Conservation (phyloP, 2,888 invertebrate species). For the Platycnemis pennipes region DNA sequence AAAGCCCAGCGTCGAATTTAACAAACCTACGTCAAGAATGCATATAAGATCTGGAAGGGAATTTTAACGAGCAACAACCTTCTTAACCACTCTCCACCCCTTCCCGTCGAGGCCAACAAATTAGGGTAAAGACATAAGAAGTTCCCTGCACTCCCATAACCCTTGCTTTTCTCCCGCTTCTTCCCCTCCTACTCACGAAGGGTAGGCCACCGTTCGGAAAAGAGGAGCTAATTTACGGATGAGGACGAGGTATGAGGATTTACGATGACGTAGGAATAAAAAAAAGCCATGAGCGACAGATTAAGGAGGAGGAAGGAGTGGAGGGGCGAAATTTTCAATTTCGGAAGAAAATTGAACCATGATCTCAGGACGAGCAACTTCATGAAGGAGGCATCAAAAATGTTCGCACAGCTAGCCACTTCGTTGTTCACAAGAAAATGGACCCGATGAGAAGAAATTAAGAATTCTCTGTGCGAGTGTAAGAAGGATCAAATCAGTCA, state of each 20-base stretch:
- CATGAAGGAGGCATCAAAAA: neutral
- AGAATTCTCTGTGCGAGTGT: neutral
- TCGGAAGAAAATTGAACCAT: neutral
- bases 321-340: neutral
- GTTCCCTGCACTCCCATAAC: neutral
- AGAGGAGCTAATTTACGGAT: neutral
- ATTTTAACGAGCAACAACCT: neutral
- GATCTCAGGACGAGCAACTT: neutral
- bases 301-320: neutral
- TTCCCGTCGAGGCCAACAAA: neutral
- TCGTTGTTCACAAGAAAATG: neutral
- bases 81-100: too few relatives aligned
- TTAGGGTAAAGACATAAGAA: neutral
- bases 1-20: too few relatives aligned
- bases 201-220: neutral
- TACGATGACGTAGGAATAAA: neutral
- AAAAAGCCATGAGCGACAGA: neutral
- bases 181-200: neutral
- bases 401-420: neutral
- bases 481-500: too few relatives aligned
- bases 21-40: too few relatives aligned
- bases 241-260: neutral
- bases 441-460: neutral
- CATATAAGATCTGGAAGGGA: too few relatives aligned
- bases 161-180: neutral